Evolutionary conservation across 2,797 vertebrate genomes (phyloP), one percentile per base, ranked within the genome.

Genomic region (Aulostomus chinensis): DNA sequence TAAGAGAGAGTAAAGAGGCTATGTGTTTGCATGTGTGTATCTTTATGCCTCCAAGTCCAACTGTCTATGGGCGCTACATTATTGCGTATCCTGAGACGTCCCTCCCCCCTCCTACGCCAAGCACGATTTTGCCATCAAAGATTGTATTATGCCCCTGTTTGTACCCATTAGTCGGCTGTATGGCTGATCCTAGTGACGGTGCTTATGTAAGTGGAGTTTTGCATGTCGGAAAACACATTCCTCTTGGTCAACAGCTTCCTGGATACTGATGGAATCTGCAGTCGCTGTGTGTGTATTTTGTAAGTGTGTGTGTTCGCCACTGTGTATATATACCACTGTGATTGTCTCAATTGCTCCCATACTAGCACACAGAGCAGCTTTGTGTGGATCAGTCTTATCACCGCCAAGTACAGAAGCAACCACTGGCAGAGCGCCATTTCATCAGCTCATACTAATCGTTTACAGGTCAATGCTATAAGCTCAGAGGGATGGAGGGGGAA

Each of bases 181-280:
- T 50, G 62, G 41, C 47, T 56, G 70, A 38, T 68, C 51, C 32
- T 10, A 33, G 45, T 42, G 45, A 68, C 55, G 58, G 43, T 7
- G 43, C 59, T 83, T 83, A 78, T 61, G 53, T 81, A 81, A 84
- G 74, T 57, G 1, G 8, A 47, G 41, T 56, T 78, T 65, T 73
- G 52, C 64, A 80, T 77, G 73, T 66, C 29, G 20, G 58, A 49
- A 55, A 83, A 69, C 49, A 58, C 81, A 82, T 85, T 86, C 71
- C 65, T 64, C 55, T 36, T 46, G 58, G 66, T 64, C 63, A 65
- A 63, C 70, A 60, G 69, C 69, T 81, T 86, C 78, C 79, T 84
- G 84, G 73, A 81, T 73, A 73, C 78, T 76, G 74, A 83, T 78
- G 72, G 76, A 75, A 84, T 82, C 78, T 80, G 51, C 61, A 76